These are phyloP conservation scores for Amphiprion percula DNA, from an alignment of 2,113 vertebrate genomes.

Conservation along the genomic window DNA sequence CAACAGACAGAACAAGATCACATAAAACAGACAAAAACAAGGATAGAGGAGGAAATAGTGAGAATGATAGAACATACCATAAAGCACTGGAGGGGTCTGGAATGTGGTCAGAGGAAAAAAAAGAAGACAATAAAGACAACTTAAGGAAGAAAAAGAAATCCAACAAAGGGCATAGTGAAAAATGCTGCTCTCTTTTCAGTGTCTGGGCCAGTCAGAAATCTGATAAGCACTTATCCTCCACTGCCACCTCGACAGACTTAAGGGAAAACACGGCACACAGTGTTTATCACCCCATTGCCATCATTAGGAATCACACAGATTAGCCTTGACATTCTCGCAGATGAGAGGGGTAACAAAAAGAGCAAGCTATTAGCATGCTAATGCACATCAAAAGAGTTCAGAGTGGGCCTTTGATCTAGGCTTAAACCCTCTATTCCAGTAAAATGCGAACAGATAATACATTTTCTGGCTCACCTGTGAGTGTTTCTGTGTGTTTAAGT, in stretches of 20 bases:
- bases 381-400: slow-evolving; percentile 70
- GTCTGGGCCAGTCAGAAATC: slow-evolving; percentile 52
- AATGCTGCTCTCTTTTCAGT: slow-evolving; percentile 28
- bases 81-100: background rate
- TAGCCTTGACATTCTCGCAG: slow-evolving; percentile 77
- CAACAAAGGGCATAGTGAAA: slow-evolving; percentile 37
- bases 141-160: slow-evolving; percentile 29
- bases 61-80: slow-evolving; percentile 18
- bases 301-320: slow-evolving; percentile 80
- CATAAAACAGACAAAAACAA: background rate
- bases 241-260: slow-evolving; percentile 47
- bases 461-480: slow-evolving; percentile 59
- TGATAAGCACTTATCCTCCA: slow-evolving; percentile 63
- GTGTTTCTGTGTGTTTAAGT: slow-evolving; percentile 16
- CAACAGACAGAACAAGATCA: background rate
- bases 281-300: slow-evolving; percentile 71
- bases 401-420: slow-evolving; percentile 71
- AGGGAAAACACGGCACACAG: slow-evolving; percentile 56
- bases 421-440: slow-evolving; percentile 58
- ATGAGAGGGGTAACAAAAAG: slow-evolving; percentile 74
- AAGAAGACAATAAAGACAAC: slow-evolving; percentile 10
- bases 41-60: slow-evolving; percentile 1
- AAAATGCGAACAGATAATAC: slow-evolving; percentile 51
- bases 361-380: slow-evolving; percentile 79
- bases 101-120: background rate